Percentiles rank a stretch among this genome's conserved stretches.
Conservation (phyloP, 2,888 invertebrate species). For the Acanthacorydalis orientalis region DNA sequence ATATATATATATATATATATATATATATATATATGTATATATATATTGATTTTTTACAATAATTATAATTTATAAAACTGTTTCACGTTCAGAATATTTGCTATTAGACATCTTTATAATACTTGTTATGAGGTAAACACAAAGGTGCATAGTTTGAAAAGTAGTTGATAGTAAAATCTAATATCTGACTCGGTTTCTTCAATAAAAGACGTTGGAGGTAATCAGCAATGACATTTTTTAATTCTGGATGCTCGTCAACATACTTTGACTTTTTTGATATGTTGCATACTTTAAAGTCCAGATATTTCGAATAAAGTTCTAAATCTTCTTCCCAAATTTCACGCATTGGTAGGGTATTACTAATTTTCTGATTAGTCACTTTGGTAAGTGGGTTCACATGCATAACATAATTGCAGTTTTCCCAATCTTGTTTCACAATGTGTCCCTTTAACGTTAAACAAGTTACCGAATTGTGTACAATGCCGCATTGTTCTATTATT, state of each 20-base stretch:
- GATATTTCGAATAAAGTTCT: constrained; percentile 31
- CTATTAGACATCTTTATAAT: not conserved
- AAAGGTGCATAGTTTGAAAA: constrained; percentile 27
- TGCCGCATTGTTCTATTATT: constrained; percentile 36
- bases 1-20: too few relatives aligned
- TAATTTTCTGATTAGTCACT: constrained; percentile 14
- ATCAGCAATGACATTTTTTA: constrained; percentile 38
- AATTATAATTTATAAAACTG: too few relatives aligned
- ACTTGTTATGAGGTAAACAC: not conserved
- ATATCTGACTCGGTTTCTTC: constrained; percentile 35
- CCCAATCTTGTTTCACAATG: constrained; percentile 44
- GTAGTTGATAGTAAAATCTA: constrained; percentile 37
- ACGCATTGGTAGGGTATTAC: constrained; percentile 26
- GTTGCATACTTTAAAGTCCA: constrained; percentile 25
- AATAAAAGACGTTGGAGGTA: constrained; percentile 40
- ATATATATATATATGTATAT: too few relatives aligned
- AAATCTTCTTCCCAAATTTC: constrained; percentile 39
- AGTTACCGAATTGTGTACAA: constrained; percentile 32
- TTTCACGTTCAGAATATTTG: too few relatives aligned
- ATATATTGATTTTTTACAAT: too few relatives aligned
- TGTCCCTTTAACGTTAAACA: constrained; percentile 37
- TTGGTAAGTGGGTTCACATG: constrained; percentile 37
- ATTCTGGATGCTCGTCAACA: constrained; percentile 35
- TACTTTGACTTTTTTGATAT: constrained; percentile 37
- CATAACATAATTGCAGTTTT: constrained; percentile 34